Evolutionary conservation across 2,113 vertebrate species (phyloP), one percentile per base, ranked within the genome.

Genomic region (Passerina amoena): DNA sequence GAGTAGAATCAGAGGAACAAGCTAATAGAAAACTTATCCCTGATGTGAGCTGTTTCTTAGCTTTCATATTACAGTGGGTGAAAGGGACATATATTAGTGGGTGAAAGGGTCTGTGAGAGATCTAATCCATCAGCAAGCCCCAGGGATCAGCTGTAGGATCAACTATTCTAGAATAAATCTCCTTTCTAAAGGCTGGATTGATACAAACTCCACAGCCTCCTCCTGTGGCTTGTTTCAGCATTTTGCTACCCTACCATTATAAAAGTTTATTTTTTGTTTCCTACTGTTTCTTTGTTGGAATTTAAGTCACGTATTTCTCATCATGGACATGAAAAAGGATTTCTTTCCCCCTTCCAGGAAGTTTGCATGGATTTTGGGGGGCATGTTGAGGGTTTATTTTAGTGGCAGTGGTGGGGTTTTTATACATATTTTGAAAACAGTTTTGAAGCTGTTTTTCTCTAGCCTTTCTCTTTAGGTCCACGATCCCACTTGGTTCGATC

Each of bases 361-460:
- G 28, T 10, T 69, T 9, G 2, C 12, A 4, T 42, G 24, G 37
- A 48, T 66, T 68, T 28, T 2, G 4, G 1, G 8, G 2, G 14
- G 19, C 2, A 5, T 35, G 25, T 1, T 27, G 25, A 21, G 25
- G 22, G 3, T 35, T 11, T 33, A 16, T 50, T 92, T 68, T 64
- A 31, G 17, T 50, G 14, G 10, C 57, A 10, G 5, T n/a, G 11
- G 2, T n/a, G 6, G 2, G 38, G 2, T 4, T 47, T 48, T 59
- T 54, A 70, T 35, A 24, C 3, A 13, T 27, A 33, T 75, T 89
- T 68, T 72, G 10, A 53, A 45, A 69, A 20, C 13, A 77, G 17
- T 48, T 82, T 70, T 75, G 28, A 51, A 72, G 24, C 6, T 5
- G 0, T 28, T 77, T 93, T 88, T n/a, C 12, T 37, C 38, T 53